Evolutionary conservation across 2,113 vertebrate species (phyloP), one percentile per base, ranked within the genome.

Genomic region (Stigmatopora nigra): DNA sequence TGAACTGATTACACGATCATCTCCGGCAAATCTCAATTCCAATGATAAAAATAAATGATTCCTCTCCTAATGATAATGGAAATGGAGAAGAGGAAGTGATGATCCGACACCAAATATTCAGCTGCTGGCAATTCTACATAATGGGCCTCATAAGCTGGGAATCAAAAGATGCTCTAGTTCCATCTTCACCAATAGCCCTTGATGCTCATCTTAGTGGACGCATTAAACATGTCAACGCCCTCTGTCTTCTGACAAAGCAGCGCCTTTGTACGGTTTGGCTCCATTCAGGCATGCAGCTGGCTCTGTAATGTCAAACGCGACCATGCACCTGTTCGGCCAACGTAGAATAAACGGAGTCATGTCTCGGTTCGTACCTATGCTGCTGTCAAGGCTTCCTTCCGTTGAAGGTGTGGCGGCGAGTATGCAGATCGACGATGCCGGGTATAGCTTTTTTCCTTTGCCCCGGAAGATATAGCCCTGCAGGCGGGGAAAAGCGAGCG

Each of bases 381-480:
- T 72, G 75, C 80, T 66, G 81, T 83, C 83, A 81, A 82, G 79
- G 69, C 69, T 80, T 87, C 84, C 81, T 72, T 76, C 78, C 60
- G 63, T 15, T 85, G 67, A 77, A 69, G 79, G 89, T 79, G 68
- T 75, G 20, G 79, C 61, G 35, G 75, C 65, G 53, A 70, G 41
- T 51, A 63, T 65, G 56, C 75, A 60, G 75, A 81, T 72, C 84
- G 70, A 88, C 84, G 70, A 88, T 82, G 82, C 82, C 84, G 84
- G 77, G 60, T 67, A 19, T 19, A 69, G 78, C 81, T 73, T 38
- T 38, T 75, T 52, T 65, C 36, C 68, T 77, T 73, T 63, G 68
- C 71, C 67, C 15, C 52, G 68, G 75, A 75, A 84, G 79, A 81
- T 65, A 73, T 0, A 49, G 80, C 82, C 77, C 84, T 64, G 76